A percentile compares a stretch with the other conserved stretches of the same genome.
Conservation (phyloP, 2,888 invertebrate genomes). For the Bembecia ichneumoniformis region DNA sequence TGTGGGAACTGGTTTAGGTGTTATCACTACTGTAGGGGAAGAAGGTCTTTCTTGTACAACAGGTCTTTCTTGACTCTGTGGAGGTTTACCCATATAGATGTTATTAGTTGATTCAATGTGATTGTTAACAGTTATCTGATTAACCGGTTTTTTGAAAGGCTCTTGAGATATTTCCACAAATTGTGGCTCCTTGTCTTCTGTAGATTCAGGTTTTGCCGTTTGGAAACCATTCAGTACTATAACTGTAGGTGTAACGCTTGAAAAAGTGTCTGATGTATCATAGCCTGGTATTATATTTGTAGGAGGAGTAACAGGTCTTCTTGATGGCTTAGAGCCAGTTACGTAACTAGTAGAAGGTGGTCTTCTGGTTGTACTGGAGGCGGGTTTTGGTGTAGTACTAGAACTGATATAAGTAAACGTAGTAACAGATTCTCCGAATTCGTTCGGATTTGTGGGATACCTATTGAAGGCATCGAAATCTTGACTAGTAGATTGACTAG, state of each 20-base stretch:
- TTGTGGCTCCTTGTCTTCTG: slow-evolving; percentile 39
- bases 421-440: slow-evolving; percentile 50
- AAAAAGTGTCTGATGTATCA: slow-evolving; percentile 51
- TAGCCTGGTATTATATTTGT: slow-evolving; percentile 35
- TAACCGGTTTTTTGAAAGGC: slow-evolving; percentile 62
- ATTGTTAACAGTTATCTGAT: slow-evolving; percentile 74
- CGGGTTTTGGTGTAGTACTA: slow-evolving; percentile 37
- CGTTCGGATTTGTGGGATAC: slow-evolving; percentile 55
- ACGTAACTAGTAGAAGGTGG: slow-evolving; percentile 64
- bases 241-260: slow-evolving; percentile 63
- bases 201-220: slow-evolving; percentile 35
- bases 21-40: slow-evolving; percentile 76
- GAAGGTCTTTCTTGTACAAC: slow-evolving; percentile 60
- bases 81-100: slow-evolving; percentile 56
- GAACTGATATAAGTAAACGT: slow-evolving; percentile 56
- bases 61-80: slow-evolving; percentile 43
- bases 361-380: slow-evolving; percentile 34
- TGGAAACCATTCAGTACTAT: slow-evolving; percentile 51
- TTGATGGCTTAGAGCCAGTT: slow-evolving; percentile 57
- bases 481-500: slow-evolving; percentile 60
- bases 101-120: slow-evolving; percentile 73
- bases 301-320: slow-evolving; percentile 53
- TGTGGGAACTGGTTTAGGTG: slow-evolving; percentile 75
- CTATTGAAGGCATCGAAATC: slow-evolving; percentile 58
- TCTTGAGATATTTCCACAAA: slow-evolving; percentile 67